Percentiles rank a stretch among this genome's conserved stretches.
Conservation (phyloP, 2,797 vertebrate genomes). For the Parotocinclus haroldoi region DNA sequence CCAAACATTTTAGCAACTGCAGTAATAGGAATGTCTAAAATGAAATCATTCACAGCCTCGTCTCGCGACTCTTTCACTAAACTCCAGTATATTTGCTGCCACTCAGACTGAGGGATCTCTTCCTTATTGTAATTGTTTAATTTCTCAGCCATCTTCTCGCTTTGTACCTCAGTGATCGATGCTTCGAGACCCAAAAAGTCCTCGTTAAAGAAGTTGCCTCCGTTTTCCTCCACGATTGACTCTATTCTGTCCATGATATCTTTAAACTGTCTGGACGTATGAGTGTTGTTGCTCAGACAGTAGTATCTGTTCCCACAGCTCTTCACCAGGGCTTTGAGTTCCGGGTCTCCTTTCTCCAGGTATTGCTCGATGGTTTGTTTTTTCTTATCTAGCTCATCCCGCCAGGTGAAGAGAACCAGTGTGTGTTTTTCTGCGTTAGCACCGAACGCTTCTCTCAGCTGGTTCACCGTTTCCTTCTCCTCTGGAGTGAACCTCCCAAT, state of each 20-base stretch:
- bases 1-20: too few species aligned
- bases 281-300: not conserved
- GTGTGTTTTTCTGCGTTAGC: not conserved
- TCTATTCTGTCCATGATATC: constrained; percentile 12
- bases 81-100: too few species aligned
- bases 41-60: too few species aligned
- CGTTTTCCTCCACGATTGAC: not conserved
- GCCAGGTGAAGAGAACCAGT: constrained; percentile 10
- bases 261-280: not conserved
- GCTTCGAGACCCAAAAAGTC: too few species aligned
- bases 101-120: too few species aligned
- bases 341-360: not conserved
- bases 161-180: too few species aligned
- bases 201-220: too few species aligned
- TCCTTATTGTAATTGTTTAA: too few species aligned
- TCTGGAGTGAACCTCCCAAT: constrained; percentile 7
- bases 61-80: too few species aligned
- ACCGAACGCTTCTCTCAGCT: constrained; percentile 13
- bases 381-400: constrained; percentile 19
- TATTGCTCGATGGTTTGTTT: not conserved
- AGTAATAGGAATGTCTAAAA: too few species aligned
- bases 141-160: too few species aligned
- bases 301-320: constrained; percentile 3
- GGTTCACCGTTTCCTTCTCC: not conserved
- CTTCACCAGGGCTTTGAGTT: not conserved